phyloP scores from a whole-genome alignment of 1,140 invertebrate species.

The Sycophaga agraensis region DNA sequence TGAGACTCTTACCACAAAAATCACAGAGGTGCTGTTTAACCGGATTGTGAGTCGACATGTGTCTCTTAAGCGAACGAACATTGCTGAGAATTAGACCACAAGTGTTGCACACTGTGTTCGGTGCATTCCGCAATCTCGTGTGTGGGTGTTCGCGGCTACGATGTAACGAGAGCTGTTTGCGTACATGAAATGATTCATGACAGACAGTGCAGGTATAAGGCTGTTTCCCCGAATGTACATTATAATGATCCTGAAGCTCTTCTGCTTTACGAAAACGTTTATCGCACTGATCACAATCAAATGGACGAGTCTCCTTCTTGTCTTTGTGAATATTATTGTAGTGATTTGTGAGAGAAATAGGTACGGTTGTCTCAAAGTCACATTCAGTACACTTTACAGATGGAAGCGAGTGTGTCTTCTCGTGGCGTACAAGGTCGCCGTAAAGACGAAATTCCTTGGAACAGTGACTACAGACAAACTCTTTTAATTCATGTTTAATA shows the following conservation, averaged over 20 bases:
- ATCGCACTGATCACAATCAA: slow-evolving; percentile 64
- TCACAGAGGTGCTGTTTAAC: slow-evolving; percentile 66
- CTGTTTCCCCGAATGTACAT: slow-evolving; percentile 58
- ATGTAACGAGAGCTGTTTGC: slow-evolving; percentile 50
- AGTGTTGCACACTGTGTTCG: slow-evolving; percentile 54
- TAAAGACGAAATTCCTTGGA: slow-evolving; percentile 51
- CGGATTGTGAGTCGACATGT: slow-evolving; percentile 65
- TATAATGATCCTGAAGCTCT: slow-evolving; percentile 55
- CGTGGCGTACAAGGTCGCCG: slow-evolving; percentile 52
- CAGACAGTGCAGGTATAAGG: slow-evolving; percentile 62
- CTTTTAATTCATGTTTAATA: slow-evolving; percentile 45
- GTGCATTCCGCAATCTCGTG: slow-evolving; percentile 47
- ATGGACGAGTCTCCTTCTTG: slow-evolving; percentile 53
- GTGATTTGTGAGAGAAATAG: slow-evolving; percentile 49
- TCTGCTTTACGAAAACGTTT: slow-evolving; percentile 63
- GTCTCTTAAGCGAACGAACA: slow-evolving; percentile 59
- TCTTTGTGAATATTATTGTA: slow-evolving; percentile 50
- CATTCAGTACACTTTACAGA: slow-evolving; percentile 53
- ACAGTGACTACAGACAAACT: slow-evolving; percentile 52
- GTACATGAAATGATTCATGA: slow-evolving; percentile 59
- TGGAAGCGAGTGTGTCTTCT: slow-evolving; percentile 53
- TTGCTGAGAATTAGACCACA: slow-evolving; percentile 54
- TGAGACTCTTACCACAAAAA: slow-evolving; percentile 78
- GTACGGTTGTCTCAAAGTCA: slow-evolving; percentile 54
- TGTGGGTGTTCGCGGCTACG: slow-evolving; percentile 49